Percentiles rank a stretch among this genome's conserved stretches.
phyloP scores from a whole-genome alignment of 1,140 invertebrate genomes.

The Amyelois transitella region DNA sequence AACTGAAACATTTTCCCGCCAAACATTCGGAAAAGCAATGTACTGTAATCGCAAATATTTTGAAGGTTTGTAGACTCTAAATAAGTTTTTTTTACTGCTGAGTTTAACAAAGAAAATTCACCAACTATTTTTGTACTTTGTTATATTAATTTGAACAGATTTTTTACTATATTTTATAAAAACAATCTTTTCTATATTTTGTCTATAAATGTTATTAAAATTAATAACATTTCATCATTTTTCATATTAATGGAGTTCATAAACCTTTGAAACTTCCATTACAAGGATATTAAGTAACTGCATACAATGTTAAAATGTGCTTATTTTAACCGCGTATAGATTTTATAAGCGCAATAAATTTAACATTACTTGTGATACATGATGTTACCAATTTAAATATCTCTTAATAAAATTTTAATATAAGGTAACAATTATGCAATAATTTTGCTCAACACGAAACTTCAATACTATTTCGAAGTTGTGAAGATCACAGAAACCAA shows the following conservation, averaged over 20 bases:
- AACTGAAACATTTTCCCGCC: neutral
- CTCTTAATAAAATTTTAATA: constrained; percentile 6
- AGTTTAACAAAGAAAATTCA: no score
- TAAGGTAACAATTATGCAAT: neutral
- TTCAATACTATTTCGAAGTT: constrained; percentile 1
- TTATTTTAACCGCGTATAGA: constrained; percentile 18
- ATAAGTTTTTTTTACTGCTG: neutral
- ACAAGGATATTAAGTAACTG: neutral
- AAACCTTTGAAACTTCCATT: no score
- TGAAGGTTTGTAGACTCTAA: neutral
- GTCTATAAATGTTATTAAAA: no score
- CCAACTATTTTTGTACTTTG: neutral
- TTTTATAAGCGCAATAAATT: constrained; percentile 15
- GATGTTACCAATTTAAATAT: constrained; percentile 31
- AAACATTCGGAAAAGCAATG: neutral
- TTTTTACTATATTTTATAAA: neutral
- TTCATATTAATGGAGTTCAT: no score
- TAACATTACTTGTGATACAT: constrained; percentile 31
- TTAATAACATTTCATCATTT: no score
- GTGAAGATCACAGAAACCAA: constrained; percentile 25
- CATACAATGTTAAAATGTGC: constrained; percentile 6
- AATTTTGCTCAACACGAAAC: neutral
- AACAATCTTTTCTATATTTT: no score
- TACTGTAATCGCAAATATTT: neutral
- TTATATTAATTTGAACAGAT: neutral